Conservation (phyloP, 2,113 vertebrate species). For the Raja brachyura region DNA sequence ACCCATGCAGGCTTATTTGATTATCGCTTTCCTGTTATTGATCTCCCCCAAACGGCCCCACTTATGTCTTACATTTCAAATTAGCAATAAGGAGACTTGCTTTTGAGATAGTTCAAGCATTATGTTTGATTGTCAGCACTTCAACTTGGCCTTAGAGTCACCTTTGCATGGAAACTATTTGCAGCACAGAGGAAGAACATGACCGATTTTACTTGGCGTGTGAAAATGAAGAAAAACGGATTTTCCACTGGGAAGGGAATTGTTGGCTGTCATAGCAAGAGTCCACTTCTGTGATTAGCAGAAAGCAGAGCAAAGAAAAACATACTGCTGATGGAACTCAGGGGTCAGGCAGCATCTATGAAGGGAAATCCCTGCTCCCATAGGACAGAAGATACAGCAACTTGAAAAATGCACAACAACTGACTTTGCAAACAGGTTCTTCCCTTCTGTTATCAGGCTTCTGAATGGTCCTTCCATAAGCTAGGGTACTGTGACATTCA, state of each 20-base stretch:
- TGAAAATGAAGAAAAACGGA: not conserved
- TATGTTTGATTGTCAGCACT: not conserved
- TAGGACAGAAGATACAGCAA: too few species aligned
- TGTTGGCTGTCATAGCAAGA: not conserved
- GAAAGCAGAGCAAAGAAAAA: not conserved
- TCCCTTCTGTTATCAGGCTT: too few species aligned
- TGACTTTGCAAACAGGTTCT: too few species aligned
- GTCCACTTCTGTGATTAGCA: not conserved
- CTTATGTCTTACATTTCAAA: slow-evolving; percentile 58
- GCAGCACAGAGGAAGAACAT: not conserved
- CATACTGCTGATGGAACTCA: too few species aligned
- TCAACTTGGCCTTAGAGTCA: not conserved
- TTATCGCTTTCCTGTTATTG: slow-evolving; percentile 61
- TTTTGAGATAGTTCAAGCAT: not conserved
- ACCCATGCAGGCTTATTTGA: slow-evolving; percentile 65
- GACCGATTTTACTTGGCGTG: not conserved
- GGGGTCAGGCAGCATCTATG: too few species aligned
- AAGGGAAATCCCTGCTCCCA: too few species aligned
- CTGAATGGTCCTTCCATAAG: too few species aligned
- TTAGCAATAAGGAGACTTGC: slow-evolving; percentile 8
- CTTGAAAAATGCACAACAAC: too few species aligned
- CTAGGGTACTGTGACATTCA: too few species aligned
- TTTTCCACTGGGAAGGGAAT: not conserved
- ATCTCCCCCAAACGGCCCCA: slow-evolving; percentile 57
- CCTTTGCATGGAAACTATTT: not conserved